phyloP scores from a whole-genome alignment of 2,113 vertebrate species.

The Agapornis roseicollis region DNA sequence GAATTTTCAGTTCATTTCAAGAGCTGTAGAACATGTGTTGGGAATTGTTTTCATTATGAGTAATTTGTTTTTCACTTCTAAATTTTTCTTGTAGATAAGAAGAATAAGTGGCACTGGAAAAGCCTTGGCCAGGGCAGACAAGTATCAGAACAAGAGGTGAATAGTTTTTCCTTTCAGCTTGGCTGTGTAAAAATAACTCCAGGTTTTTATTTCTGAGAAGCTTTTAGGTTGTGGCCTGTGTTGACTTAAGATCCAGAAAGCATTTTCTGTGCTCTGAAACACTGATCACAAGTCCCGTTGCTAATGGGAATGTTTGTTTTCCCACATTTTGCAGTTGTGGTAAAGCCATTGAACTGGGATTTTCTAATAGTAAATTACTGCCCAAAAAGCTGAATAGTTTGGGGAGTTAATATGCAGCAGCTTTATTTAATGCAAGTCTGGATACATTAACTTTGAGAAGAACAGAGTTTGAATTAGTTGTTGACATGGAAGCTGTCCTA shows the following conservation, averaged over 20 bases:
- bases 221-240: background rate
- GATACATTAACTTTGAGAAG: background rate
- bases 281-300: background rate
- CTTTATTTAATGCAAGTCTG: background rate
- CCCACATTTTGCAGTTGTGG: background rate
- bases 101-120: constrained; percentile 96
- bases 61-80: background rate
- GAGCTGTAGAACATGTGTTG: background rate
- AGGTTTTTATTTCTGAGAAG: background rate
- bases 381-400: background rate
- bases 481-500: background rate
- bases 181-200: background rate
- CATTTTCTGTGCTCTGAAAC: background rate
- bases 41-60: background rate
- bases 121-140: constrained; percentile 89
- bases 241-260: background rate
- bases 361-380: background rate
- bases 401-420: background rate
- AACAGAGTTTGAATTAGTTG: background rate
- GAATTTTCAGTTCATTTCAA: background rate
- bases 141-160: constrained; percentile 96
- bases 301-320: background rate
- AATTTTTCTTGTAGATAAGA: constrained; percentile 80
- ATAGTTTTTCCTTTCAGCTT: constrained; percentile 2
- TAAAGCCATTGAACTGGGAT: background rate